Conservation (phyloP, 2,888 invertebrate species). For the Stenoptilia bipunctidactyla region DNA sequence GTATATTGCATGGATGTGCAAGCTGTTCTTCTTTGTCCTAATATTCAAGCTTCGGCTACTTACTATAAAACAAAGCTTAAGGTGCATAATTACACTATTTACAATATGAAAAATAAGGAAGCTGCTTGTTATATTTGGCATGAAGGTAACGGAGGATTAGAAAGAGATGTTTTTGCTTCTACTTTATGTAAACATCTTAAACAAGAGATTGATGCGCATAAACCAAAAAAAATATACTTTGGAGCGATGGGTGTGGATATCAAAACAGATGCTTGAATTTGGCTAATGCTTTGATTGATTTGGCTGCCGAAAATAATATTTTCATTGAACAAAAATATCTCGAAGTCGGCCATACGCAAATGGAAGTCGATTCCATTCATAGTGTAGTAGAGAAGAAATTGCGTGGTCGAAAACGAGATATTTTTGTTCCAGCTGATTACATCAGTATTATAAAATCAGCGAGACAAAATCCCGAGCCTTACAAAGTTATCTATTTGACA, state of each 20-base stretch:
- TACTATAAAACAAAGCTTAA: constrained; percentile 12
- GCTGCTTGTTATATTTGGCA: constrained; percentile 10
- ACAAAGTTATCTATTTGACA: too few species aligned
- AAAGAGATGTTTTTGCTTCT: constrained; percentile 12
- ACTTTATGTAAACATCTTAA: constrained; percentile 6
- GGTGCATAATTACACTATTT: constrained; percentile 1
- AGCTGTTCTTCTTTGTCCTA: not conserved
- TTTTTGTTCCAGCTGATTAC: too few species aligned
- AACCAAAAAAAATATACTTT: constrained; percentile 8
- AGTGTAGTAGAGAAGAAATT: constrained; percentile 10
- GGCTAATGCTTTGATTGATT: constrained; percentile 8
- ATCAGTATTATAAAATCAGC: too few species aligned
- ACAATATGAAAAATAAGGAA: constrained; percentile 9
- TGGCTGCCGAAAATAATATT: constrained; percentile 9
- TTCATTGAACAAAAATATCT: constrained; percentile 11
- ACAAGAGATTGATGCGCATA: constrained; percentile 9
- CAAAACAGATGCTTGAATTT: constrained; percentile 9
- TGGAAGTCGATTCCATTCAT: constrained; percentile 9
- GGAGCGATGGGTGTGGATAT: constrained; percentile 9
- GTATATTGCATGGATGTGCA: not conserved
- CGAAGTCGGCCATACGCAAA: constrained; percentile 11
- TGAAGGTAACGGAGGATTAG: constrained; percentile 11
- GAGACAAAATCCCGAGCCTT: too few species aligned
- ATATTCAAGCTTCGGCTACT: constrained; percentile 9
- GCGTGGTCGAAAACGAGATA: too few species aligned